Evolutionary conservation across 2,888 invertebrate species (phyloP).

Genomic region (Synanthedon andrenaeformis): DNA sequence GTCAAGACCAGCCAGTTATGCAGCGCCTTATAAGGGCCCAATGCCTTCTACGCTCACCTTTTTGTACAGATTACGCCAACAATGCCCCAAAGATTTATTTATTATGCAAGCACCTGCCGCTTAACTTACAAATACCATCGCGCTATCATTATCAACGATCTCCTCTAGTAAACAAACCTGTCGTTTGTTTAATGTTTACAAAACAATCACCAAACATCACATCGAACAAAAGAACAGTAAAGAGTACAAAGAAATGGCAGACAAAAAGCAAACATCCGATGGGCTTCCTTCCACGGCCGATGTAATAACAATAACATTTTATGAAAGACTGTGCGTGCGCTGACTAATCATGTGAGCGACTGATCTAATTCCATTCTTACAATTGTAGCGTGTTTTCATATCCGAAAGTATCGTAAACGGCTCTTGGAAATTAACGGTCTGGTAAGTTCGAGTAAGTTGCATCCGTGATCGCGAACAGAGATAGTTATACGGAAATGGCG

Average conservation of each 20-base stretch:
- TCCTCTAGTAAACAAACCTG: slow-evolving; percentile 24
- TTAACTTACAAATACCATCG: not conserved
- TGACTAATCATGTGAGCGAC: slow-evolving; percentile 34
- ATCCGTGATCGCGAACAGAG: slow-evolving; percentile 20
- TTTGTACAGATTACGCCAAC: not conserved
- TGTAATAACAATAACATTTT: slow-evolving; percentile 43
- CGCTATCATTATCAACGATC: not conserved
- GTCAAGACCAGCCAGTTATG: not conserved
- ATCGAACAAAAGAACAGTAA: slow-evolving; percentile 57
- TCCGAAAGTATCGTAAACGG: slow-evolving; percentile 27
- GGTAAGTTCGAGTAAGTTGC: slow-evolving; percentile 21
- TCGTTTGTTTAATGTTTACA: slow-evolving; percentile 47
- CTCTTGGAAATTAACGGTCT: slow-evolving; percentile 28
- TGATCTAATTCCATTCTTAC: slow-evolving; percentile 31
- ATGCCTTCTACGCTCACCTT: not conserved
- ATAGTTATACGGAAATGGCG: slow-evolving; percentile 16
- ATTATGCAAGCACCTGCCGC: not conserved
- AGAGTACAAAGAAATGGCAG: slow-evolving; percentile 55
- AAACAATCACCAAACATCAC: slow-evolving; percentile 27
- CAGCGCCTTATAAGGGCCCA: not conserved
- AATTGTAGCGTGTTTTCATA: slow-evolving; percentile 12
- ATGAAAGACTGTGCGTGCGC: slow-evolving; percentile 39
- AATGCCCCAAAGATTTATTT: not conserved
- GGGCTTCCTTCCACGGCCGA: slow-evolving; percentile 46
- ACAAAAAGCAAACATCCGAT: slow-evolving; percentile 54